Evolutionary conservation across 2,113 vertebrate species (phyloP), one percentile per base, ranked within the genome.

Genomic region (Taurulus bubalis): DNA sequence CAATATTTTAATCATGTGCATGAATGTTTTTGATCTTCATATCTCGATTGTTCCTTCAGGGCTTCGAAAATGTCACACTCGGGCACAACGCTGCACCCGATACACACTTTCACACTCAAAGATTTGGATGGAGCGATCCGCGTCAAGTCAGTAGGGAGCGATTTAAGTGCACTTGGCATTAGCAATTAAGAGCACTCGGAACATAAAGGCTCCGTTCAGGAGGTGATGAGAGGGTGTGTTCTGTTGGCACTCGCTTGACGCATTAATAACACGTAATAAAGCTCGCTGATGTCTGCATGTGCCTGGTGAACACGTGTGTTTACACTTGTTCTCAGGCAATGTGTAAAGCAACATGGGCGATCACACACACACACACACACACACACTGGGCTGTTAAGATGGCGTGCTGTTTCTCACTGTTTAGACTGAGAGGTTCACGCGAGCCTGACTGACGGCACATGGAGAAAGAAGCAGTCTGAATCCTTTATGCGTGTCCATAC

Each of bases 111-210:
- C 73, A 90, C 81, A 77, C 79, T 68, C 42, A 24, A 36, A 40
- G 53, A 59, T 77, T 72, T 65, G 68, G 36, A 38, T 8, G 36
- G 28, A 63, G 45, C 28, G 78, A 77, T 77, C 49, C 38, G 11
- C 30, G 45, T 65, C 28, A 18, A 71, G 82, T 84, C 87, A 68
- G 84, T 72, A 75, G 87, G 75, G 42, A 80, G 87, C 32, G 83
- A 59, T 88, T 80, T 82, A 81, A 92, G 89, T 77, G 91, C 88
- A 84, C 88, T 92, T 55, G 75, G 74, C 83, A 53, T 81, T 64
- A 58, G 86, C 71, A 77, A 90, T 89, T 70, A 84, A 84, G 82
- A 70, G 82, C 85, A 84, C 81, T 87, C 80, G 58, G 51, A 40
- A 5, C 63, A 80, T 59, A 89, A 81, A 83, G 70, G 78, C 74